phyloP scores from a whole-genome alignment of 2,113 vertebrate genomes.

The Hippocampus guttulatus region DNA sequence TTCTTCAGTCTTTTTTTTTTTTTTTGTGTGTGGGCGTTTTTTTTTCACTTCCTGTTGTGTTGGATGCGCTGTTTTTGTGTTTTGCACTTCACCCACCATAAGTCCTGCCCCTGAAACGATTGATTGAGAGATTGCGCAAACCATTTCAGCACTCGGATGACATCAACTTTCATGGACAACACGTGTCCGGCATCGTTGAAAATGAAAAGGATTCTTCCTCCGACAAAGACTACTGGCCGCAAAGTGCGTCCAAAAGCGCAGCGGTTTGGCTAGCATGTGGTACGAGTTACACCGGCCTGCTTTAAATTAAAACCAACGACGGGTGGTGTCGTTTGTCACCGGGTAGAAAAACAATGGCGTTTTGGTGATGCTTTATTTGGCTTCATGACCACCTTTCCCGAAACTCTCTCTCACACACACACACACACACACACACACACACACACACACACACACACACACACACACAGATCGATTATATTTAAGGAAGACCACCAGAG shows the following conservation, averaged over 20 bases:
- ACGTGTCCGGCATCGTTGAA: not conserved
- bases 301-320: slow-evolving; percentile 77
- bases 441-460: slow-evolving; percentile 43
- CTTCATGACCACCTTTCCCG: slow-evolving; percentile 58
- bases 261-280: not conserved
- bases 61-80: no score
- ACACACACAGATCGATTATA: slow-evolving; percentile 61
- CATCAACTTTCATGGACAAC: not conserved
- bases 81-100: no score
- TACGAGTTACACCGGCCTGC: slow-evolving; percentile 20
- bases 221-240: not conserved
- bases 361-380: slow-evolving; percentile 70
- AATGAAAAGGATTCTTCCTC: not conserved
- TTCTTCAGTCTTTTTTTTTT: no score
- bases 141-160: not conserved
- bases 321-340: slow-evolving; percentile 58
- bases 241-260: not conserved
- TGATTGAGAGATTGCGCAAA: no score
- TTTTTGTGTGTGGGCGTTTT: no score
- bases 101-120: no score
- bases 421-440: slow-evolving; percentile 28
- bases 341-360: slow-evolving; percentile 49
- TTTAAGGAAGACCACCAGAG: slow-evolving; percentile 52
- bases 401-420: slow-evolving; percentile 35
- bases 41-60: no score